These are phyloP conservation scores for Drosophila melanica DNA, from an alignment of 1,140 invertebrate species.

Conservation along the genomic window DNA sequence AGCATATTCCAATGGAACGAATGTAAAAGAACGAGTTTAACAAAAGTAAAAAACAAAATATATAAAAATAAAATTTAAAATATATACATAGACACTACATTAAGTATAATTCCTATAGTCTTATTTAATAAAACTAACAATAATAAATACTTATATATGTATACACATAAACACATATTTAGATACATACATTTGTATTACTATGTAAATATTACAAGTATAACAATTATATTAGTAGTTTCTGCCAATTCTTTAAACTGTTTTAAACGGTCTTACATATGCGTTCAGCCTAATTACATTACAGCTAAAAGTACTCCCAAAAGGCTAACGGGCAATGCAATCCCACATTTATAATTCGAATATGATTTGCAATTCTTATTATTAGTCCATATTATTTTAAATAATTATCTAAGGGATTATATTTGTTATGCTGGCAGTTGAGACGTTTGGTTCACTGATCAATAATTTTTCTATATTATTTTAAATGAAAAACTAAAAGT, in stretches of 20 bases:
- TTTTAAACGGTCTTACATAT: too few species aligned
- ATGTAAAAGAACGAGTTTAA: constrained; percentile 55
- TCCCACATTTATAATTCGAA: background rate
- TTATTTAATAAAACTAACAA: constrained; percentile 54
- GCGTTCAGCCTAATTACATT: too few species aligned
- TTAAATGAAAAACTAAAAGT: background rate
- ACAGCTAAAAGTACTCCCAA: too few species aligned
- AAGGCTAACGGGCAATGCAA: too few species aligned
- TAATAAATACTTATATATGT: constrained; percentile 39
- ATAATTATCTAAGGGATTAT: background rate
- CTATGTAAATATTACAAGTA: background rate
- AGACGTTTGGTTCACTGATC: background rate
- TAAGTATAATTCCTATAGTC: constrained; percentile 72
- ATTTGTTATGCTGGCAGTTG: background rate
- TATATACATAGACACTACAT: constrained; percentile 35
- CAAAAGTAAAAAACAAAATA: constrained; percentile 6
- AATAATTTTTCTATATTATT: background rate
- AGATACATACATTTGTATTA: constrained; percentile 4
- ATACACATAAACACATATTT: constrained; percentile 25
- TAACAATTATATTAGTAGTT: background rate
- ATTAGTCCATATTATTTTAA: background rate
- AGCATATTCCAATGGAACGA: constrained; percentile 56
- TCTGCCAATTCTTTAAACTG: too few species aligned
- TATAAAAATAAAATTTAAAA: constrained; percentile 12
- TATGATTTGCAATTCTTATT: background rate